A percentile compares a stretch with the other conserved stretches of the same genome.
Evolutionary conservation across 2,113 vertebrate genomes (phyloP).

Genomic region (Lontra canadensis): DNA sequence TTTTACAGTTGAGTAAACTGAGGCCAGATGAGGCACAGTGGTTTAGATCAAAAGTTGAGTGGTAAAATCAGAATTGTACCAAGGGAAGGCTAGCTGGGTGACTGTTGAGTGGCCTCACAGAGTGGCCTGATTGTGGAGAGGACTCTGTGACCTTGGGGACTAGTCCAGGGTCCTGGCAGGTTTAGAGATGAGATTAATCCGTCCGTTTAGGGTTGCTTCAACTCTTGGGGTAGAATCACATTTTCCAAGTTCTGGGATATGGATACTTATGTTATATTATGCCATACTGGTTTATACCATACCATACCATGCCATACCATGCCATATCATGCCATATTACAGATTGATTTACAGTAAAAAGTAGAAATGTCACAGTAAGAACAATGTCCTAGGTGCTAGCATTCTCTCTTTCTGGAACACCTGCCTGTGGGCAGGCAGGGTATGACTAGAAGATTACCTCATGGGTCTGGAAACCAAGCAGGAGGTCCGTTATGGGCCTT

Average conservation of each 20-base stretch:
- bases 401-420: background rate
- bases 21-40: background rate
- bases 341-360: background rate
- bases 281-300: background rate
- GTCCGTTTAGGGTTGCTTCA: no score
- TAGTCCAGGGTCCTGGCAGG: background rate
- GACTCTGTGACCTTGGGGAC: background rate
- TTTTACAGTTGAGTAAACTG: background rate
- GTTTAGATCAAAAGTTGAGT: background rate
- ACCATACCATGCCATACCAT: background rate
- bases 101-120: fast-evolving
- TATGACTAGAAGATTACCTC: background rate
- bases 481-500: background rate
- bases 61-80: background rate
- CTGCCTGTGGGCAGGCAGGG: background rate
- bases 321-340: background rate
- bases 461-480: background rate
- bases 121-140: background rate
- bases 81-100: background rate
- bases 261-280: background rate
- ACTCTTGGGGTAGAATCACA: background rate
- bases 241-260: background rate
- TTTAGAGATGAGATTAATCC: background rate
- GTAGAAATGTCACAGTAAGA: background rate
- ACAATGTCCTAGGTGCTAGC: background rate